phyloP scores from a whole-genome alignment of 2,797 vertebrate genomes.

The Anas flavirostris region DNA sequence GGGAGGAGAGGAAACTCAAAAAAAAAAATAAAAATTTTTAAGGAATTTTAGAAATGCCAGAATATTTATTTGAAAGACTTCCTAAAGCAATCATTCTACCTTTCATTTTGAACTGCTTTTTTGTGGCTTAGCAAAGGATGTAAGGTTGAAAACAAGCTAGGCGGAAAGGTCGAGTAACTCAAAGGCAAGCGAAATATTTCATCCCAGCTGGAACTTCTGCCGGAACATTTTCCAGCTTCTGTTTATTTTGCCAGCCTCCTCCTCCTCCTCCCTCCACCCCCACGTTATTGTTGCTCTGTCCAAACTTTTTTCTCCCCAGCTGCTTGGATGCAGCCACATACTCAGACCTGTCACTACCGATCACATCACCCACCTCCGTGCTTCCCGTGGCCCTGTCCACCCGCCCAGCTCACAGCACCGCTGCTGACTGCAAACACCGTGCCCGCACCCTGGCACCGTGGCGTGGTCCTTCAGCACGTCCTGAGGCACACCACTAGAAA shows the following conservation, averaged over 20 bases:
- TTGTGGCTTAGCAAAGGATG: not conserved
- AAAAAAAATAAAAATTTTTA: not conserved
- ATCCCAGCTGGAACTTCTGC: not conserved
- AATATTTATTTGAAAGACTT: not conserved
- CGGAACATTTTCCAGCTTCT: not conserved
- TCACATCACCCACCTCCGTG: not conserved
- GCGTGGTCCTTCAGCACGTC: accelerated
- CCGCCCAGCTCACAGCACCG: not conserved
- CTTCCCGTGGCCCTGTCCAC: not conserved
- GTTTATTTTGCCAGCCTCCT: not conserved
- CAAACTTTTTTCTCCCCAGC: not conserved
- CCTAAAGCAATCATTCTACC: not conserved
- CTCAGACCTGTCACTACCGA: not conserved
- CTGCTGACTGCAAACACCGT: accelerated
- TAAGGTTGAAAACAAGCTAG: not conserved
- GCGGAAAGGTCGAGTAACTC: not conserved
- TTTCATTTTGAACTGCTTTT: not conserved
- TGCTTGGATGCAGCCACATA: not conserved
- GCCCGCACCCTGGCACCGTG: not conserved
- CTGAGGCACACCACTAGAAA: conserved; percentile 11
- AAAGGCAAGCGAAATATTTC: not conserved
- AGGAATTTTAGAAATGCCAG: not conserved
- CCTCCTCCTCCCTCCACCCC: not conserved
- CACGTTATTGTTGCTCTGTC: not conserved
- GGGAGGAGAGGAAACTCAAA: not conserved